Evolutionary conservation across 2,888 invertebrate species (phyloP).

Genomic region (Falcaria lacertinaria): DNA sequence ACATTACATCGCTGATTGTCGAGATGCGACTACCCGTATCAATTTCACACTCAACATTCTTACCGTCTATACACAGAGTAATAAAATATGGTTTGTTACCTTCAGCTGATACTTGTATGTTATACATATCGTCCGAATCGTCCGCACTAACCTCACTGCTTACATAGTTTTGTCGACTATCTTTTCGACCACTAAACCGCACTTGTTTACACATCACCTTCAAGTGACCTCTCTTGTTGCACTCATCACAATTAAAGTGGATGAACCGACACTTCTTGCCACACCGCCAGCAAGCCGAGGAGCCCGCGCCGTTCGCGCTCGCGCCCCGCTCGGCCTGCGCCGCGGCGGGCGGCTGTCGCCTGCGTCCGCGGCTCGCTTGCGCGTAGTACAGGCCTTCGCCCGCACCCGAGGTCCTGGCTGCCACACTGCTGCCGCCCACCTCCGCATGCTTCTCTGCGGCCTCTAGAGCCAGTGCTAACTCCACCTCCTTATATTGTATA

Average conservation of each 20-base stretch:
- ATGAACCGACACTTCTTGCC: conserved; percentile 20
- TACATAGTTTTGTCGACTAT: conserved; percentile 6
- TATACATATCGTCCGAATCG: conserved; percentile 1
- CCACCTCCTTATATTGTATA: conserved; percentile 15
- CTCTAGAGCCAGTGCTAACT: too few relatives aligned
- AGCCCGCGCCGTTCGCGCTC: conserved; percentile 5
- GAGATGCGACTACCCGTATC: conserved; percentile 19
- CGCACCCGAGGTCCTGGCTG: conserved; percentile 3
- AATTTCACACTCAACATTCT: conserved; percentile 13
- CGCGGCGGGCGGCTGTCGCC: conserved; percentile 2
- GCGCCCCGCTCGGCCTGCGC: conserved; percentile 5
- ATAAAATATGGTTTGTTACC: conserved; percentile 6
- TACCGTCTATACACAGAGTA: conserved; percentile 6
- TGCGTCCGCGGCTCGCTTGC: conserved; percentile 1
- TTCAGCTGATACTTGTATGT: too few relatives aligned
- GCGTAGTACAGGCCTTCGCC: conserved; percentile 3
- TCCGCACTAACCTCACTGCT: conserved; percentile 4
- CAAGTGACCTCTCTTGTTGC: conserved; percentile 19
- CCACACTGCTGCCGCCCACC: conserved; percentile 14
- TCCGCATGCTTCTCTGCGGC: conserved; percentile 14
- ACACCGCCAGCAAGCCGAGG: conserved; percentile 16
- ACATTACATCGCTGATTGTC: conserved; percentile 14
- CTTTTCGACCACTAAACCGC: neutral
- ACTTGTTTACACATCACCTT: conserved; percentile 17
- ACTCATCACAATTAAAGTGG: conserved; percentile 22